Conservation (phyloP, 2,888 invertebrate species). For the Mythimna vitellina region DNA sequence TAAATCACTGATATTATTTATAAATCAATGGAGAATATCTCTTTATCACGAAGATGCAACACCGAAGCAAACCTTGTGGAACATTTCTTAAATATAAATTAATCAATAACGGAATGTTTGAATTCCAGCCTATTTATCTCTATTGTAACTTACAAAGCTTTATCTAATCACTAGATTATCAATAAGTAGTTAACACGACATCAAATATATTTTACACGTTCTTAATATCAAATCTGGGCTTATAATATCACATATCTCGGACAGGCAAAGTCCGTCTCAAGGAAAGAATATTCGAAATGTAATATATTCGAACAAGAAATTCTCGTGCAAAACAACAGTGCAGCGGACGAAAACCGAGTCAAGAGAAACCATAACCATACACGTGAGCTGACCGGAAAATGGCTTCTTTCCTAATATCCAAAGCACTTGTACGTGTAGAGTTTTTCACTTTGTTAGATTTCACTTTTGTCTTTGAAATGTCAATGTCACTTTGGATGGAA, state of each 20-base stretch:
- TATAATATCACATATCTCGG: constrained; percentile 89
- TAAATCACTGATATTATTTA: constrained; percentile 31
- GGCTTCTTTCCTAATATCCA: constrained; percentile 57
- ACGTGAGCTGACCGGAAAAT: constrained; percentile 59
- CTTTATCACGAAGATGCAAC: constrained; percentile 62
- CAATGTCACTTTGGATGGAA: constrained; percentile 51
- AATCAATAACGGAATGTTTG: constrained; percentile 72
- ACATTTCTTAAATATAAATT: constrained; percentile 66
- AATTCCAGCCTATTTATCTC: constrained; percentile 68
- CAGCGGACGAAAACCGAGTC: constrained; percentile 46
- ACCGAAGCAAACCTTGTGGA: constrained; percentile 63
- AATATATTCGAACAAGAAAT: constrained; percentile 53
- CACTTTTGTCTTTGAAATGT: constrained; percentile 53
- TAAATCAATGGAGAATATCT: constrained; percentile 35
- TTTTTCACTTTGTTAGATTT: constrained; percentile 51
- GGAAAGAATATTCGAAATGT: constrained; percentile 66
- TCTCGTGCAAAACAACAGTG: constrained; percentile 59
- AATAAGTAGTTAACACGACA: constrained; percentile 82
- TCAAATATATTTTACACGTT: constrained; percentile 84
- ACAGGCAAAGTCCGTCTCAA: constrained; percentile 74
- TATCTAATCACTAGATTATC: constrained; percentile 74
- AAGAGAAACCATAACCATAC: constrained; percentile 57
- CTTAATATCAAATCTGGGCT: constrained; percentile 83
- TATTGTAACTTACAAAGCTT: constrained; percentile 81
- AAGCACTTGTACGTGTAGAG: constrained; percentile 47